Base-by-base conservation (phyloP, 1,140 invertebrate species). In the Diorhabda elongata region DNA sequence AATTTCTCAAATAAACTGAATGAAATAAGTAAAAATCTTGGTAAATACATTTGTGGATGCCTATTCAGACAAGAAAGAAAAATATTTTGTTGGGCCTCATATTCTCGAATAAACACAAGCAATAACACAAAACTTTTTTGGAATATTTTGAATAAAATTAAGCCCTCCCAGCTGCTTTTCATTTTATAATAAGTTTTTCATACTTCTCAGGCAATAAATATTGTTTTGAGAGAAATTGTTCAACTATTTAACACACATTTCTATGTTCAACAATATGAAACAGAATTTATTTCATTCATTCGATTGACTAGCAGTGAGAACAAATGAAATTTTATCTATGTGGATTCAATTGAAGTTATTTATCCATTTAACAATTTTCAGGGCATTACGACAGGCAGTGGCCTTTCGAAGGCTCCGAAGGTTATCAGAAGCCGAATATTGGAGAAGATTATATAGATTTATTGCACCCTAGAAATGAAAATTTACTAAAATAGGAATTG, bases 391-490 rank as follows among this genome's bases (percentile, higher is more conserved):
- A 76, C 58, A 67, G 75, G 68, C 72, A 72, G 61, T 74, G 73
- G 74, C 68, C 69, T 42, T 66, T 66, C 56, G 71, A 76, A n/a
- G 61, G 5, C 2, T n/a, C 47, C 8, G 64, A 42, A 56, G 61
- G 43, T 7, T 42, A 8, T 9, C 42, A 59, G 7, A 42, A 44
- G 42, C 62, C 26, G 8, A 63, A 44, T 61, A 52, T 3, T 59
- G 52, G n/a, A 5, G n/a, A 8, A 56, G 59, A 59, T 56, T 43
- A 47, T 26, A 52, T 42, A 6, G 42, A 45, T 63, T 58, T 64
- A n/a, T 61, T 69, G 5, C 67, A 69, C 64, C 67, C 67, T n/a
- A 57, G 67, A 42, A 64, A 56, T 5, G 85, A 96, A 41, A 26
- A 42, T 4, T 11, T 60, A 5, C 8, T 42, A 2, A 42, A 60